A percentile compares a stretch with the other conserved stretches of the same genome.
Evolutionary conservation across 2,888 invertebrate genomes (phyloP).

Genomic region (Heteromyza rotundicornis): DNA sequence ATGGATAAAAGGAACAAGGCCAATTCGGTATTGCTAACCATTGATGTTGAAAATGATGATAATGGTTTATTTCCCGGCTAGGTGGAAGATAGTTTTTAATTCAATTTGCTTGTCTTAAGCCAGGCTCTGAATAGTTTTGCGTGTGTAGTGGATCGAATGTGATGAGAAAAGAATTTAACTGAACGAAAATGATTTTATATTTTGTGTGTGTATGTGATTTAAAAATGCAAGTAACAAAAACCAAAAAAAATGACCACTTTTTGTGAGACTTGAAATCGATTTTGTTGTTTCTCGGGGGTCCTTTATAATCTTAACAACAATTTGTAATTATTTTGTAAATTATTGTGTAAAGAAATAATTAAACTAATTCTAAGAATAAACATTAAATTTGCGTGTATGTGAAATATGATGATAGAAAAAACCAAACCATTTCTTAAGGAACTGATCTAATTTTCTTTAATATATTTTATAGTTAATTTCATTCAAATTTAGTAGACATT

Average conservation of each 20-base stretch:
- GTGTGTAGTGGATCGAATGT: no score
- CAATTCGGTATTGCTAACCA: no score
- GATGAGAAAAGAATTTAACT: no score
- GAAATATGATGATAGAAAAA: not conserved
- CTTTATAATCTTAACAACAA: slow-evolving; percentile 9
- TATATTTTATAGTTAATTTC: not conserved
- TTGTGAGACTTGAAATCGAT: slow-evolving; percentile 14
- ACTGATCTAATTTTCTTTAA: not conserved
- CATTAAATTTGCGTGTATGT: not conserved
- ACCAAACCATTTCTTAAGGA: not conserved
- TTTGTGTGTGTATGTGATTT: not conserved
- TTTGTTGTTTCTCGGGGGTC: slow-evolving; percentile 52
- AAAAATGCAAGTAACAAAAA: not conserved
- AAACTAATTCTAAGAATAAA: not conserved
- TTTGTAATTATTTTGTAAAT: slow-evolving; percentile 3
- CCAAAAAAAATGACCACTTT: slow-evolving; percentile 9
- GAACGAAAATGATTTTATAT: no score
- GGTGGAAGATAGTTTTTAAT: no score
- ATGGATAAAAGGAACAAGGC: no score
- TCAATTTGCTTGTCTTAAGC: no score
- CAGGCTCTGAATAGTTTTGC: no score
- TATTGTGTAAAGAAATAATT: not conserved
- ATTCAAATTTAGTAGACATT: not conserved
- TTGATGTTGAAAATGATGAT: no score
- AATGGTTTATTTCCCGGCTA: no score